Base-by-base conservation (phyloP, 2,888 invertebrate genomes). In the Chrysomela aeneicollis region DNA sequence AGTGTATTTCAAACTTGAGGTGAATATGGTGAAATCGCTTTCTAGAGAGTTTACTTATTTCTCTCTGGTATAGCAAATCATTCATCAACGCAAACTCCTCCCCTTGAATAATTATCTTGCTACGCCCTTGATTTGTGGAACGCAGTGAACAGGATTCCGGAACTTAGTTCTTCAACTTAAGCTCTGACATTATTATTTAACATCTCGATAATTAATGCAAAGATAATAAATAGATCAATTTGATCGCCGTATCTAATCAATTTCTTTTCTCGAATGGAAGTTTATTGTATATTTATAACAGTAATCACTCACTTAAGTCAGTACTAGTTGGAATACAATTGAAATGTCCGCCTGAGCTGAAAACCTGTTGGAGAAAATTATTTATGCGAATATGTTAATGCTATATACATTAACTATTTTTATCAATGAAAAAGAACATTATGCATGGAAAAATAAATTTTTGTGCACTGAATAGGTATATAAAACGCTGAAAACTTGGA, bases 121-220 rank as follows among this genome's bases (percentile, higher is more conserved):
- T 42, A 42, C 42, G 42, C 42, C 15, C 15, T 15, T 42, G 42
- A 12, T 3, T n/a, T 15, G 46, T 57, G 57, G 57, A 57, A 57
- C 54, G 54, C 61, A 18, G 49, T 55, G 51, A 62, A 57, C 66
- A 58, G 60, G 66, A 63, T 66, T 66, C 66, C 63, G 66, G 66
- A 66, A 66, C 66, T 63, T 17, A 52, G 58, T 52, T 66, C 60
- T 63, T 26, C 3, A 26, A 26, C 59, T 59, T 63, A 49, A 42
- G 42, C 42, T 42, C 42, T 42, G 42, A 1, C n/a, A 42, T 42
- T 42, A 42, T 42, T 49, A 63, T 53, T 63, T 49, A 62, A 62
- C 59, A 66, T 63, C 62, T 66, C 52, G 57, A 63, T 63, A 53
- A 63, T 63, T 59, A 63, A 49, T 35, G 42, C 55, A 57, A 47